Conservation (phyloP, 30 jellyfish, hydroid and myxozoan species). For the Hydractinia echinata region DNA sequence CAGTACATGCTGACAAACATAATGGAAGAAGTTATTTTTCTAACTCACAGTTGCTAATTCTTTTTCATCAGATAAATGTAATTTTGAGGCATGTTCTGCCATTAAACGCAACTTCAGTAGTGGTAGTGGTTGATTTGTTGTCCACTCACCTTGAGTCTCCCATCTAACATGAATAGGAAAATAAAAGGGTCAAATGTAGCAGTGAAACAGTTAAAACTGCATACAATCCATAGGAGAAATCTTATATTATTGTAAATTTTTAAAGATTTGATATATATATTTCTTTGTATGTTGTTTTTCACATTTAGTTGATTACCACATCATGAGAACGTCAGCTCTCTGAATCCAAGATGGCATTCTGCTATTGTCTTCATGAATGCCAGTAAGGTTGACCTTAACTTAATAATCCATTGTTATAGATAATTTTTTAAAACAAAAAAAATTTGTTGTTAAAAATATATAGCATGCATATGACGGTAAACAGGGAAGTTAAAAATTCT, state of each 20-base stretch:
- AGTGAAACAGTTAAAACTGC: background rate
- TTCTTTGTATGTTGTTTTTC: background rate
- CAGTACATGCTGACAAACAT: background rate
- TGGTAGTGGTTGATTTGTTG: conserved; percentile 75
- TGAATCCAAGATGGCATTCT: no score
- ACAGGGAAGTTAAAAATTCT: no score
- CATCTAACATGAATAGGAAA: conserved; percentile 43
- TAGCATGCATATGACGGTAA: no score
- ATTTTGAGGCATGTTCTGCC: conserved; percentile 68
- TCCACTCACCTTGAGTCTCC: conserved; percentile 97
- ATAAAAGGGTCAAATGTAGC: background rate
- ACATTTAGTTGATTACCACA: no score
- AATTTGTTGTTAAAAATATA: no score
- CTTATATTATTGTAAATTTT: background rate
- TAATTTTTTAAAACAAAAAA: no score
- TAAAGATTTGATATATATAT: background rate
- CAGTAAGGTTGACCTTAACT: no score
- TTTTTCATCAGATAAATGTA: conserved; percentile 69
- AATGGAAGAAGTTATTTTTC: background rate
- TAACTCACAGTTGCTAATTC: conserved; percentile 72
- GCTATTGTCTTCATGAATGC: no score
- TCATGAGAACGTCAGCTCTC: no score
- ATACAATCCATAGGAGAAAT: background rate
- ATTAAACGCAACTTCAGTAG: conserved; percentile 66
- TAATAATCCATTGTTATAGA: no score